phyloP scores from a whole-genome alignment of 2,888 invertebrate species.

The Cabera pusaria region DNA sequence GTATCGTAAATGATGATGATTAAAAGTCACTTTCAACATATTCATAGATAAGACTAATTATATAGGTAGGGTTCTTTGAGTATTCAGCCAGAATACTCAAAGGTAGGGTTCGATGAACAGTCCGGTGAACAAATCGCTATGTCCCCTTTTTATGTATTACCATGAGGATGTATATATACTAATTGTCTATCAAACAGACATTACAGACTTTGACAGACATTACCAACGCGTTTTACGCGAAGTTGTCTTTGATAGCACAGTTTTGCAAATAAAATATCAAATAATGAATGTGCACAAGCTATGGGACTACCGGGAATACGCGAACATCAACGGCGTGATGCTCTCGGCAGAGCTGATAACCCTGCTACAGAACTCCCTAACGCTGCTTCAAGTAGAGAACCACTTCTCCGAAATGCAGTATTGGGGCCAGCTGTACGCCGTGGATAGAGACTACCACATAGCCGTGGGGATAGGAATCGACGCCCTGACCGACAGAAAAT shows the following conservation, averaged over 20 bases:
- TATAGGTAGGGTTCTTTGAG: too few relatives aligned
- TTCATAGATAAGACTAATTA: too few relatives aligned
- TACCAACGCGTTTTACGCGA: too few relatives aligned
- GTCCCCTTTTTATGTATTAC: too few relatives aligned
- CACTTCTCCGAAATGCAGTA: slow-evolving; percentile 92
- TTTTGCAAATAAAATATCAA: neutral
- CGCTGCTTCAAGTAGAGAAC: slow-evolving; percentile 91
- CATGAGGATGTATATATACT: too few relatives aligned
- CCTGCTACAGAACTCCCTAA: slow-evolving; percentile 89
- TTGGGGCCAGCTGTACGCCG: slow-evolving; percentile 93
- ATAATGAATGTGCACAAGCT: slow-evolving; percentile 71
- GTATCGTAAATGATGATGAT: too few relatives aligned
- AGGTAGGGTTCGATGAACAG: too few relatives aligned
- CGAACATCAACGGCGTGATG: slow-evolving; percentile 85
- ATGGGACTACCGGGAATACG: slow-evolving; percentile 72
- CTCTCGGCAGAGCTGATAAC: slow-evolving; percentile 89
- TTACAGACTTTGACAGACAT: too few relatives aligned
- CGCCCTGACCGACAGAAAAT: slow-evolving; percentile 87
- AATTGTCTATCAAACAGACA: too few relatives aligned
- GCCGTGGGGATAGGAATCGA: slow-evolving; percentile 92
- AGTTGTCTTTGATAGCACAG: neutral
- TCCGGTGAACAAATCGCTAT: too few relatives aligned
- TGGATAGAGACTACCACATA: slow-evolving; percentile 91
- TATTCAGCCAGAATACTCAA: too few relatives aligned
- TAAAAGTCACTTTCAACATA: too few relatives aligned